Base-by-base conservation (phyloP, 2,797 vertebrate genomes). In the Adrianichthys oophorus region DNA sequence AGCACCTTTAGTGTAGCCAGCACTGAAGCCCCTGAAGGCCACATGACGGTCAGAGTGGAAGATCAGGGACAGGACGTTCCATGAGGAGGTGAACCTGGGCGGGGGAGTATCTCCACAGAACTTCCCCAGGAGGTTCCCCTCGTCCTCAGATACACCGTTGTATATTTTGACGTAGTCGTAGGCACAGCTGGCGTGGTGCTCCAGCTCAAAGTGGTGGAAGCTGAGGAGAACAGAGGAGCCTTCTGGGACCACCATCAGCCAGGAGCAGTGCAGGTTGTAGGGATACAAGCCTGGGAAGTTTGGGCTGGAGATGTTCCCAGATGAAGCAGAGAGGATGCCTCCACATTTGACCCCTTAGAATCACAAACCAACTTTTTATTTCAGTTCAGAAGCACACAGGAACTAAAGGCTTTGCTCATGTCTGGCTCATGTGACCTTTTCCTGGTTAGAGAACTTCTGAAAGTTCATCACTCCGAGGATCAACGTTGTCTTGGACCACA, bases 111-210 rank as follows among this genome's bases (percentile, higher is more conserved):
- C 92, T 13, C 98, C 97, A 0, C 98, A 99, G 89, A 96, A 99
- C 56, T 90, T 94, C 53, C 98, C 98, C 41, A 99, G 91, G 37
- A 98, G 95, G 86, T 98, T 98, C 37, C 97, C 96, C 70, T 61
- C 86, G 41, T 98, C 97, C 41, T 84, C 92, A 0, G 94, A 69
- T 50, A 94, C 86, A 37, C 98, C 98, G 0, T 98, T 99, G 89
- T 98, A 98, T 83, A 99, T 95, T 85, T 95, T 96, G 80, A 99
- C 86, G 87, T 96, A 95, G 92, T 99, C 98, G 0, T 96, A 99
- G 68, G 91, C 81, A 0, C 98, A 99, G 75, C 73, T 58, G 1
- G 89, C 69, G 0, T 99, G 98, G 87, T 93, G 95, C 82, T 99
- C 98, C 79, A 99, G 85, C 83, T 97, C 93, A 0, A 99, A 98